These are phyloP conservation scores for Perca schrenkii DNA, from an alignment of 2,113 vertebrate species.

Conservation along the genomic window DNA sequence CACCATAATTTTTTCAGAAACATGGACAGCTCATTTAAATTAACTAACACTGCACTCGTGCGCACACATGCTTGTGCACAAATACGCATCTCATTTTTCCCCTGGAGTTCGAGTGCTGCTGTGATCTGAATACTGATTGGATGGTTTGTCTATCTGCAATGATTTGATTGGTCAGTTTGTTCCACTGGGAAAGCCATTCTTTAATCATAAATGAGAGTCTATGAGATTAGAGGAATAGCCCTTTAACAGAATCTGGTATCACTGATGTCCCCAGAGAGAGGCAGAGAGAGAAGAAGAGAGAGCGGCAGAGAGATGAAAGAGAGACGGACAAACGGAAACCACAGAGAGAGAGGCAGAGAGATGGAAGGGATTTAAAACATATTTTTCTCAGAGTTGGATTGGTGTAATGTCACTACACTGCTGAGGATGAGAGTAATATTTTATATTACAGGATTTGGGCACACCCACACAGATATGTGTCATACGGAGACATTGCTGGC, in stretches of 20 bases:
- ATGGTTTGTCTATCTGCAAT: slow-evolving; percentile 41
- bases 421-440: slow-evolving; percentile 47
- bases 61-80: slow-evolving; percentile 4
- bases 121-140: slow-evolving; percentile 64
- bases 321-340: slow-evolving; percentile 41
- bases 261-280: slow-evolving; percentile 59
- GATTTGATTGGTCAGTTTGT: slow-evolving; percentile 65
- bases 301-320: slow-evolving; percentile 38
- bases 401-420: slow-evolving; percentile 37
- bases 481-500: slow-evolving; percentile 33
- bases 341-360: slow-evolving; percentile 15
- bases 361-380: slow-evolving; percentile 47
- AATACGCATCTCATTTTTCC: slow-evolving; percentile 41
- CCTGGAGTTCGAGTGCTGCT: slow-evolving; percentile 31
- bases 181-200: slow-evolving; percentile 61
- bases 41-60: slow-evolving; percentile 15
- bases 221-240: slow-evolving; percentile 74
- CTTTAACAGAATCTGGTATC: slow-evolving; percentile 76
- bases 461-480: slow-evolving; percentile 50
- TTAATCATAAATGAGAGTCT: slow-evolving; percentile 75
- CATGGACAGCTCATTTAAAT: slow-evolving; percentile 57
- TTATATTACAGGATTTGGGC: slow-evolving; percentile 45
- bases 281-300: slow-evolving; percentile 16
- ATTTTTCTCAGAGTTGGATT: slow-evolving; percentile 15
- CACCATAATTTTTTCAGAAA: slow-evolving; percentile 44